Conservation (phyloP, 1,140 invertebrate species). For the Eupeodes corollae region DNA sequence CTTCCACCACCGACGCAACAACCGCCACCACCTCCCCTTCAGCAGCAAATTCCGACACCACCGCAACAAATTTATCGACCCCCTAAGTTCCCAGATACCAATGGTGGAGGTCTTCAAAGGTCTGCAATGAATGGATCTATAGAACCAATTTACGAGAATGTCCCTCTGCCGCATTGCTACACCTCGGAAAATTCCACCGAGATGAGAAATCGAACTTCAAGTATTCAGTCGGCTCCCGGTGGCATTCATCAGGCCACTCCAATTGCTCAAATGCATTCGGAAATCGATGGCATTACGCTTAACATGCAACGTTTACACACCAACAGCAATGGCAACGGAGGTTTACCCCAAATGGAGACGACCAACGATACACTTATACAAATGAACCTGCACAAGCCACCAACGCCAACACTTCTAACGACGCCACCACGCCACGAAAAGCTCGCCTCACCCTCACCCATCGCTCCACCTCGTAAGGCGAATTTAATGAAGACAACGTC, state of each 20-base stretch:
- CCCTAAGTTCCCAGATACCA: conserved; percentile 9
- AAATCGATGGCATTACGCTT: no score
- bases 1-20: conserved; percentile 26
- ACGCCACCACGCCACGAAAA: conserved; percentile 20
- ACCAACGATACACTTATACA: not conserved
- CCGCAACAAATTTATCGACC: not conserved
- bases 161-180: conserved; percentile 50
- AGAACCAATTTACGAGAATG: conserved; percentile 71
- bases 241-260: conserved; percentile 26
- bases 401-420: conserved; percentile 4
- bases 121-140: conserved; percentile 29
- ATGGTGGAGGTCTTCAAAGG: conserved; percentile 13
- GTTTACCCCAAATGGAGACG: conserved; percentile 15
- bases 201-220: conserved; percentile 49
- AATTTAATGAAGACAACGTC: conserved; percentile 12
- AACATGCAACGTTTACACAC: not conserved
- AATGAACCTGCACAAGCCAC: not conserved
- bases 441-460: no score
- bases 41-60: conserved; percentile 9
- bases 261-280: not conserved
- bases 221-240: conserved; percentile 54
- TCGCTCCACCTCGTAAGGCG: conserved; percentile 9
- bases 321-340: conserved; percentile 15
- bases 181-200: conserved; percentile 13
- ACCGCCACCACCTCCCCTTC: conserved; percentile 14